phyloP scores from a whole-genome alignment of 2,113 vertebrate genomes.

The Herpetotheres cachinnans region DNA sequence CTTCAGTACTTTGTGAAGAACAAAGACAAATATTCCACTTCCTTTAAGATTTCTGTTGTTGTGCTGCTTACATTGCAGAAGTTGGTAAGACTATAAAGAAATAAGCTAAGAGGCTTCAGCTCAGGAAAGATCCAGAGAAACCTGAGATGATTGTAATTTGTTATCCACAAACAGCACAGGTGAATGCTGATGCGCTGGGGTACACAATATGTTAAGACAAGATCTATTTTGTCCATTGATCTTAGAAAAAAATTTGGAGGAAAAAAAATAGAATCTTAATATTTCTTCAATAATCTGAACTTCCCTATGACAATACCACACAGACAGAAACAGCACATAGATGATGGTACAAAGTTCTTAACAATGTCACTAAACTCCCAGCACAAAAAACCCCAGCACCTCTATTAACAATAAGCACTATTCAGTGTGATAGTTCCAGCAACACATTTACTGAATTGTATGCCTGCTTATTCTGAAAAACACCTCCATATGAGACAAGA shows the following conservation, averaged over 20 bases:
- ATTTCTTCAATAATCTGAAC: neutral
- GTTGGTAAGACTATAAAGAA: neutral
- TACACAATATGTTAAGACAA: neutral
- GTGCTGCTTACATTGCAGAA: neutral
- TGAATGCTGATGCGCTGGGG: neutral
- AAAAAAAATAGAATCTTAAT: neutral
- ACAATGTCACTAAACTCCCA: neutral
- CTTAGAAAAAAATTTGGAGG: neutral
- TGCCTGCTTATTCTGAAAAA: slow-evolving; percentile 14
- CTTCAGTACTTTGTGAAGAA: neutral
- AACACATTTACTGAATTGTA: neutral
- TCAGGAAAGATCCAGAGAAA: neutral
- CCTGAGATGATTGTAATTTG: neutral
- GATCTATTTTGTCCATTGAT: neutral
- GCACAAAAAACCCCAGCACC: neutral
- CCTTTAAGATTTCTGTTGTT: neutral
- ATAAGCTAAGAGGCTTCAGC: neutral
- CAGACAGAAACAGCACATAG: neutral
- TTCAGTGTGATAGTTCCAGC: neutral
- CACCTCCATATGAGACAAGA: neutral
- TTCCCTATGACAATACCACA: neutral
- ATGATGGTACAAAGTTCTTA: neutral
- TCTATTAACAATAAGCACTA: neutral
- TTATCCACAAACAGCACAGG: neutral
- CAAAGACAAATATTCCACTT: neutral